A percentile compares a stretch with the other conserved stretches of the same genome.
These are phyloP conservation scores for Abrostola tripartita DNA, from an alignment of 2,888 invertebrate species.

Conservation along the genomic window DNA sequence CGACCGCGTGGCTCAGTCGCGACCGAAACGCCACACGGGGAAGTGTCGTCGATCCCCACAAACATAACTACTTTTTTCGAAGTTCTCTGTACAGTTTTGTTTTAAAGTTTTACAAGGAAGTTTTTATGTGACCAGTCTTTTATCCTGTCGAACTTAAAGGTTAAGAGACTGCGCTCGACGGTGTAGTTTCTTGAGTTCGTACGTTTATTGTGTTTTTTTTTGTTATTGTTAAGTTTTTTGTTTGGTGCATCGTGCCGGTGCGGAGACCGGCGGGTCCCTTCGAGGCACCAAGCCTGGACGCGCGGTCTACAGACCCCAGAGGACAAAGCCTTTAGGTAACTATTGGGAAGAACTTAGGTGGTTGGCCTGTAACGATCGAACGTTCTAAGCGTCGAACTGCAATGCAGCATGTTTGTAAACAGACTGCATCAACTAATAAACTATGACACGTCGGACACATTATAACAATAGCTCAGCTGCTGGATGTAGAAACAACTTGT, in stretches of 20 bases:
- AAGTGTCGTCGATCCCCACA: constrained; percentile 82
- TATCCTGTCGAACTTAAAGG: constrained; percentile 76
- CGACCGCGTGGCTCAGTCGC: constrained; percentile 87
- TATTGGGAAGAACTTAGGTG: constrained; percentile 67
- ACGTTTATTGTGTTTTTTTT: constrained; percentile 84
- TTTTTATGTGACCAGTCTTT: constrained; percentile 81
- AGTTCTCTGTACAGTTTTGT: constrained; percentile 85
- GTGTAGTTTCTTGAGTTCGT: constrained; percentile 83
- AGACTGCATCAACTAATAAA: constrained; percentile 60
- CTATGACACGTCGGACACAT: constrained; percentile 53
- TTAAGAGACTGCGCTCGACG: constrained; percentile 77
- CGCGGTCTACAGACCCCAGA: constrained; percentile 78
- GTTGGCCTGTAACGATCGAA: constrained; percentile 55
- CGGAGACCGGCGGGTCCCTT: constrained; percentile 82
- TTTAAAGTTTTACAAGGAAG: constrained; percentile 84
- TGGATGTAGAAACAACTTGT: constrained; percentile 35
- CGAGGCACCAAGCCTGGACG: constrained; percentile 83
- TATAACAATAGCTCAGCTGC: constrained; percentile 54
- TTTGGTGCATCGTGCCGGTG: constrained; percentile 87
- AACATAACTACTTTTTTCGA: constrained; percentile 86
- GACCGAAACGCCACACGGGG: constrained; percentile 83
- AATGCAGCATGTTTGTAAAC: constrained; percentile 71
- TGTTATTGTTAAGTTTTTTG: constrained; percentile 88
- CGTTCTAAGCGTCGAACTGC: constrained; percentile 60
- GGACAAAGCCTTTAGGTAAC: constrained; percentile 87